Evolutionary conservation across 2,113 vertebrate genomes (phyloP), one percentile per base, ranked within the genome.

Genomic region (Corvus moneduloides): DNA sequence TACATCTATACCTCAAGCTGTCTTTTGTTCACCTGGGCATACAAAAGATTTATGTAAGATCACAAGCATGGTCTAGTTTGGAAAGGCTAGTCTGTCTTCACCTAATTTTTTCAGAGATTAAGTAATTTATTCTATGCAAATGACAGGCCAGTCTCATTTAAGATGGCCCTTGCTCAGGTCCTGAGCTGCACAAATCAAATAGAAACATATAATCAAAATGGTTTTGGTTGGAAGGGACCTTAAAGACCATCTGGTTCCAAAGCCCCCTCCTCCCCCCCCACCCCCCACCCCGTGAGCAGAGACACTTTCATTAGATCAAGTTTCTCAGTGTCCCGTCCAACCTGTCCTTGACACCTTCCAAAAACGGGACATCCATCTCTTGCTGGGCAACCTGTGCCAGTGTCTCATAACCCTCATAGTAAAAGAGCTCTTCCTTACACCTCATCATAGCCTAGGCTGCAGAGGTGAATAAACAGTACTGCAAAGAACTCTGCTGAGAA

Each of bases 251-350:
- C 11, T 16, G n/a, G 4, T 44, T 51, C 12, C 30, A 56, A 13
- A 3, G 3, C 20, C 5, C 4, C 37, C 37, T 37, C 37, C 37
- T 10, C 37, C 37, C 37, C 37, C 37, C 37, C 37, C 37, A 9
- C 37, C 37, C 5, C 7, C 1, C 4, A 4, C 10, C 2, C 10
- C 1, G 1, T 43, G 18, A 30, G 10, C n/a, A 62, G 19, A 14
- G 37, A 41, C 8, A 52, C 6, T 15, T 83, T 74, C 27, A 39
- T 14, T 16, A 82, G n/a, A 62, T 6, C 14, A 49, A 11, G 4
- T 24, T 75, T 56, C 52, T 62, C 51, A 52, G 54, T 85, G 11
- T 10, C 8, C 9, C 37, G 28, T 51, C 17, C 32, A 66, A 3
- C 13, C 24, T 62, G 16, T 12, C 11, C 17, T 41, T 63, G 16